Conservation (phyloP, 2,888 invertebrate species). For the Phasia obesa region DNA sequence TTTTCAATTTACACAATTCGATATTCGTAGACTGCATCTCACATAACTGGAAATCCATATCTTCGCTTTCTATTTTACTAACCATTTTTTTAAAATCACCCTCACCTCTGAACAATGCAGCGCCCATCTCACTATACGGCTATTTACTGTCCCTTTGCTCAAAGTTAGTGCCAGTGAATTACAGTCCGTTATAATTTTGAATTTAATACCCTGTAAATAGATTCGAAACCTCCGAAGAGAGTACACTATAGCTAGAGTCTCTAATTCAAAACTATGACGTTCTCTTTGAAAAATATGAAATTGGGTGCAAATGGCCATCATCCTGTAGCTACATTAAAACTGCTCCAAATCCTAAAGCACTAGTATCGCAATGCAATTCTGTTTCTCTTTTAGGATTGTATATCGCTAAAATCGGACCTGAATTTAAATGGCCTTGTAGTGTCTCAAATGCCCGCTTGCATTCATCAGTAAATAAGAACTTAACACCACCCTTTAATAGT, state of each 20-base stretch:
- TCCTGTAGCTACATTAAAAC: slow-evolving; percentile 49
- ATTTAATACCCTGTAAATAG: slow-evolving; percentile 32
- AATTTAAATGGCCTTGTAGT: neutral
- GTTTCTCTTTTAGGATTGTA: neutral
- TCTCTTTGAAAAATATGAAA: slow-evolving; percentile 19
- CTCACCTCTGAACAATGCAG: slow-evolving; percentile 32
- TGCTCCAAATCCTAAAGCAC: slow-evolving; percentile 34
- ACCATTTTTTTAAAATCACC: neutral
- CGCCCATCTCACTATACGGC: slow-evolving; percentile 2
- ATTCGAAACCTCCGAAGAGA: slow-evolving; percentile 20
- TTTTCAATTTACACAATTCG: slow-evolving; percentile 30
- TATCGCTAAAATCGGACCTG: neutral
- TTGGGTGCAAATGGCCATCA: slow-evolving; percentile 28
- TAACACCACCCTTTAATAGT: neutral
- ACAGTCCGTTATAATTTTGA: slow-evolving; percentile 43
- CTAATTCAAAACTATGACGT: slow-evolving; percentile 2
- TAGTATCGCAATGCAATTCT: slow-evolving; percentile 47
- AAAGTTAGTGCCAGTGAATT: slow-evolving; percentile 28
- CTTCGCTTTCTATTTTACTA: slow-evolving; percentile 20
- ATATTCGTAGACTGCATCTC: slow-evolving; percentile 39
- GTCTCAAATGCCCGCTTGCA: slow-evolving; percentile 2
- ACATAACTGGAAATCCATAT: slow-evolving; percentile 30
- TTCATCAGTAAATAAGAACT: neutral
- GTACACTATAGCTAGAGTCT: slow-evolving; percentile 16
- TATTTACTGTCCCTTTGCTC: neutral